These are phyloP conservation scores for Lipotes vexillifer DNA, from an alignment of 2,113 vertebrate species.

Conservation along the genomic window DNA sequence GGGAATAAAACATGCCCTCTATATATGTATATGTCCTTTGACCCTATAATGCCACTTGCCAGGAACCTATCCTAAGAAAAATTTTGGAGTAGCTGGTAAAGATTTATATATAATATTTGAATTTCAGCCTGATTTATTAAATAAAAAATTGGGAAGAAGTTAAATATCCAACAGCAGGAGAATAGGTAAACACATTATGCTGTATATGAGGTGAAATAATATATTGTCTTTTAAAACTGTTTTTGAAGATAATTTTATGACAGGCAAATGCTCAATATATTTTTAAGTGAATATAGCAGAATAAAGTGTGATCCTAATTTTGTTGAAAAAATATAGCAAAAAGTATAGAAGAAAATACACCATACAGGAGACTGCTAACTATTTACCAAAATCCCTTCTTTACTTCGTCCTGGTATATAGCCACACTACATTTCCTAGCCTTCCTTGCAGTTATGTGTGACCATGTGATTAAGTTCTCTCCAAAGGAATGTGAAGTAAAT, in stretches of 20 bases:
- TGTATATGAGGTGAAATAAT: neutral
- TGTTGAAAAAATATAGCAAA: neutral
- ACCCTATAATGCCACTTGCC: neutral
- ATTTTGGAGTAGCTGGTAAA: neutral
- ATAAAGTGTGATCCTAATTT: neutral
- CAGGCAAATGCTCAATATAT: neutral
- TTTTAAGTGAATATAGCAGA: neutral
- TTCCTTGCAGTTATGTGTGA: neutral
- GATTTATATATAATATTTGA: neutral
- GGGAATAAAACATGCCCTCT: neutral
- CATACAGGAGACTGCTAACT: neutral
- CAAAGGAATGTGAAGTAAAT: neutral
- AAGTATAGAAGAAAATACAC: neutral
- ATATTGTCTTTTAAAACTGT: neutral
- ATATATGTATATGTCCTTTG: neutral
- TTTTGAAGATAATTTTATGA: neutral
- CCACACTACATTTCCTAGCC: neutral
- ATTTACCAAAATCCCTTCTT: neutral
- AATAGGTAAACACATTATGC: neutral
- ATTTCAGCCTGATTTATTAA: conserved; percentile 2
- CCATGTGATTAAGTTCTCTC: neutral
- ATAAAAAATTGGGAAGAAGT: neutral
- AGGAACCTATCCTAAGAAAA: neutral
- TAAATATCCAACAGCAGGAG: neutral
- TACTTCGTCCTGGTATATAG: neutral